Base-by-base conservation (phyloP, 2,888 invertebrate genomes). In the Pristionchus fissidentatus region DNA sequence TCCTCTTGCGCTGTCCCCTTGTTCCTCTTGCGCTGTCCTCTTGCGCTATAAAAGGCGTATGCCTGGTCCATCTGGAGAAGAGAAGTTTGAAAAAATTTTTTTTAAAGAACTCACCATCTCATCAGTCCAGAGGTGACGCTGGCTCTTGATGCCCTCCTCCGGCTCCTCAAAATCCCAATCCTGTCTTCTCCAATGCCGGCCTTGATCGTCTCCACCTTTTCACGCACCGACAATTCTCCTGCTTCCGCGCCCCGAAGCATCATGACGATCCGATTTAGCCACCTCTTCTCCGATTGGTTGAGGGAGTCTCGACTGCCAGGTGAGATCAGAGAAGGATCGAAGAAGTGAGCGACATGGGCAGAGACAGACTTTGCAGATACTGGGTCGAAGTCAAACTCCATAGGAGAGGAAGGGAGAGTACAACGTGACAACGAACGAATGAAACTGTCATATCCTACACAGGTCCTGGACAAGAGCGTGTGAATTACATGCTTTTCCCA, bases 131-230 rank as follows among this genome's bases (percentile, higher is more conserved):
- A 8, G 22, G n/a, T 57, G 57, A 26, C 57, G 57, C 3, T 15
- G 15, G 26, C 26, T 57, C 57, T 3, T n/a, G 3, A 26, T 3
- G 15, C 3, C 8, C 3, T 66, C 35, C 22, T 19, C 22, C 66
- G 66, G 32, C 22, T 66, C 66, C 15, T 66, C 66, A 15, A 32
- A 66, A 22, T 66, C 66, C 66, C 66, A 66, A 1, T 66, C 66
- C 2, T 0, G 15, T 15, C 15, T 38, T 66, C 66, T 19, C 3
- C 8, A 15, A 1, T 3, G 15, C 35, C 38, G 22, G 29, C 35
- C 66, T 66, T 66, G 66, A 5, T 4, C 35, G 15, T 26, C 66
- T 66, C 66, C 35, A 35, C 66, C 26, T 26, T 26, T 3, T 66
- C 66, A 1, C 4, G 13, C 35, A 66, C 66, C 1, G 4, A 3